phyloP scores from a whole-genome alignment of 2,888 invertebrate genomes.

The Cosmia trapezina region DNA sequence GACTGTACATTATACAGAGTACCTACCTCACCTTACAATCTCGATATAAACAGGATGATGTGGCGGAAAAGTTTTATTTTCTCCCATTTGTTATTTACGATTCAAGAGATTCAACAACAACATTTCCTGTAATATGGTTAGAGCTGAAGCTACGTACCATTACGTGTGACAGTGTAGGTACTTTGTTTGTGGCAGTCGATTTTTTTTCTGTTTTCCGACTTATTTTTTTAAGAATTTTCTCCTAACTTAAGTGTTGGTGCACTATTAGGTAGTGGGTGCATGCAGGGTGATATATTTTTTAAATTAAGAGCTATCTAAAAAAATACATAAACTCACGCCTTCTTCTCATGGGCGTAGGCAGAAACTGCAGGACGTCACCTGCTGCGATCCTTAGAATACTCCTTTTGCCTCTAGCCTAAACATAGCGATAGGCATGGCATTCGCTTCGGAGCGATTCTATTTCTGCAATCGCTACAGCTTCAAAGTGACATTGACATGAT shows the following conservation, averaged over 20 bases:
- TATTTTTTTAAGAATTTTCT: constrained; percentile 9
- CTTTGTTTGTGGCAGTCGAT: constrained; percentile 47
- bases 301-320: neutral
- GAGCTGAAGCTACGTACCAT: constrained; percentile 68
- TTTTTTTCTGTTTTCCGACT: constrained; percentile 37
- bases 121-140: constrained; percentile 78
- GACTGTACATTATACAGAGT: constrained; percentile 24
- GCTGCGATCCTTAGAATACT: neutral
- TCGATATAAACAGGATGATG: constrained; percentile 84
- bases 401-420: neutral
- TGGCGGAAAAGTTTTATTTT: constrained; percentile 81
- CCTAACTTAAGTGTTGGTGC: neutral
- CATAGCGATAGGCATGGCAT: no score
- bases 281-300: neutral
- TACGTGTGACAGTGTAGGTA: constrained; percentile 30
- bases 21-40: constrained; percentile 71
- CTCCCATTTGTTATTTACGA: constrained; percentile 87
- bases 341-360: neutral
- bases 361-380: neutral
- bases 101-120: constrained; percentile 84
- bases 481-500: no score
- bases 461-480: no score
- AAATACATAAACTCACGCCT: no score
- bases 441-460: no score
- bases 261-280: neutral